Conservation (phyloP, 2,113 vertebrate genomes). For the Mormyrus iriodes region DNA sequence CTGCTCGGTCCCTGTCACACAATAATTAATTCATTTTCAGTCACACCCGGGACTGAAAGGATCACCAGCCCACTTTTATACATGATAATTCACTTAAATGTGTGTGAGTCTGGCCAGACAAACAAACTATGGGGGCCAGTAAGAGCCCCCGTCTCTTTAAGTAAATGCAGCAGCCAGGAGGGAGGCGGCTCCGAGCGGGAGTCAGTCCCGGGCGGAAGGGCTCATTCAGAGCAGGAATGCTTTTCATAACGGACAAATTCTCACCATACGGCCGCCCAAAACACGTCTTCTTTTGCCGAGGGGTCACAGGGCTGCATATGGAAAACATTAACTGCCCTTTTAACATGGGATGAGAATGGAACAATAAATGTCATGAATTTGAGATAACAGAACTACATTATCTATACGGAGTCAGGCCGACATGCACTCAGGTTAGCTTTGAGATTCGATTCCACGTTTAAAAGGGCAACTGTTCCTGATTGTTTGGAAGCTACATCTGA, state of each 20-base stretch:
- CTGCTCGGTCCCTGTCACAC: neutral
- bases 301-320: conserved; percentile 48
- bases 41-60: neutral
- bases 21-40: conserved; percentile 17
- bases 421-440: conserved; percentile 33
- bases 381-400: conserved; percentile 33
- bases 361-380: conserved; percentile 57
- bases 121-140: neutral
- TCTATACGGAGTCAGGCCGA: conserved; percentile 29
- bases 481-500: neutral
- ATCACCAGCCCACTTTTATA: neutral
- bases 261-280: conserved; percentile 50
- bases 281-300: conserved; percentile 48
- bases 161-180: neutral
- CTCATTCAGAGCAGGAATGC: conserved; percentile 34
- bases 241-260: conserved; percentile 45
- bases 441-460: neutral
- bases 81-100: conserved; percentile 9
- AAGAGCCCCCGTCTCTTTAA: neutral
- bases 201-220: conserved; percentile 27
- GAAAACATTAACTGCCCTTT: conserved; percentile 52
- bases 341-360: conserved; percentile 47
- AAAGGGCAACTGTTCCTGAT: neutral
- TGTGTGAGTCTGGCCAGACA: neutral
- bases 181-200: neutral